These are phyloP conservation scores for Sardinella longiceps DNA, from an alignment of 2,797 vertebrate species.

Conservation along the genomic window DNA sequence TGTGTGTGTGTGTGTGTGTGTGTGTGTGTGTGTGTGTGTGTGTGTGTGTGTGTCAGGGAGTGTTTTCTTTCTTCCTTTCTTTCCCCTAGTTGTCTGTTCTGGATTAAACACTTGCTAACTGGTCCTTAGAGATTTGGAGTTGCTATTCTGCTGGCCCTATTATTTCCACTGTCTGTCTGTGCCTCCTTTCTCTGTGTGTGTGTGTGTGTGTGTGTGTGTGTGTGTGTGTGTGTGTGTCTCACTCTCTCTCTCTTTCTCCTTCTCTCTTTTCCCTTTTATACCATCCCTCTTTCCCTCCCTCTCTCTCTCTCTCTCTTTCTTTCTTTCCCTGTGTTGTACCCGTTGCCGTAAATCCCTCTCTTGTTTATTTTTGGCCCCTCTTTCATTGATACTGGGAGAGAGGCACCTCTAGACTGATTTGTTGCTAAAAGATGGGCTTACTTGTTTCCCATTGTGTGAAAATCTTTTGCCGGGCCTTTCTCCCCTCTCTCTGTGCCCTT, in stretches of 20 bases:
- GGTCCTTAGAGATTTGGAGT: constrained; percentile 45
- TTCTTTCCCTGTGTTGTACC: constrained; percentile 48
- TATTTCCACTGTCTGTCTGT: constrained; percentile 45
- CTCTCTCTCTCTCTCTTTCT: constrained; percentile 27
- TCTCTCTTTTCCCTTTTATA: constrained; percentile 26
- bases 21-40: no score
- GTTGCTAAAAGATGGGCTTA: constrained; percentile 99
- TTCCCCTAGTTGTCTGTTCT: constrained; percentile 17
- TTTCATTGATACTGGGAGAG: constrained; percentile 88
- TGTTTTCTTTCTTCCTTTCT: constrained; percentile 22
- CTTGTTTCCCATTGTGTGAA: constrained; percentile 99
- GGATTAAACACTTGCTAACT: constrained; percentile 45
- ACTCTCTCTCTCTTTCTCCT: background rate
- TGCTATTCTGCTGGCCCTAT: constrained; percentile 47
- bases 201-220: background rate
- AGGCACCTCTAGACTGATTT: constrained; percentile 94
- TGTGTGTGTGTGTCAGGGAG: constrained; percentile 29
- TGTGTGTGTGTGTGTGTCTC: constrained; percentile 32
- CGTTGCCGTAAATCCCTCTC: constrained; percentile 81
- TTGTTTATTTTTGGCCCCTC: constrained; percentile 89
- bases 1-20: constrained; percentile 29
- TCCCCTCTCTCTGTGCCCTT: constrained; percentile 88
- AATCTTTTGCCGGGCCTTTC: constrained; percentile 94
- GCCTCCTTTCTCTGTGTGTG: constrained; percentile 26
- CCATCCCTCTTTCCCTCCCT: constrained; percentile 35